Percentiles rank a stretch among this genome's conserved stretches.
phyloP scores from a whole-genome alignment of 1,140 invertebrate species.

The Centruroides sculpturatus region DNA sequence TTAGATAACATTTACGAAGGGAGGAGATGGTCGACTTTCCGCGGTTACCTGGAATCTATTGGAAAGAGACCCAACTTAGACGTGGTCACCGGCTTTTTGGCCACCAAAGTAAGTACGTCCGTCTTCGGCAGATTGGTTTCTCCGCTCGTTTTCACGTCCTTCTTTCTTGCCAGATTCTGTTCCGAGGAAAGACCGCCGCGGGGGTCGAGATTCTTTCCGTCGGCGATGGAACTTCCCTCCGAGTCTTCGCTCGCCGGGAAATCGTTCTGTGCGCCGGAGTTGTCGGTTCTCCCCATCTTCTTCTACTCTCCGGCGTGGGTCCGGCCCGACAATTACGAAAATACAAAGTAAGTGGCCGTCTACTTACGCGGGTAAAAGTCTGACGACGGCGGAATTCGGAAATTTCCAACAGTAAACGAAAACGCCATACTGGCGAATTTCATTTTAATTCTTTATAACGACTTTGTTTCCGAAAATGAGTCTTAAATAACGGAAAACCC shows the following conservation, averaged over 20 bases:
- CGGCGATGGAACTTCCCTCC: slow-evolving; percentile 45
- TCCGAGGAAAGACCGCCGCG: not conserved
- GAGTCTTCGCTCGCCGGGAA: slow-evolving; percentile 60
- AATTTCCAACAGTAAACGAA: slow-evolving; percentile 44
- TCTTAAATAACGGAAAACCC: too few species aligned
- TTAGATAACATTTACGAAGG: too few species aligned
- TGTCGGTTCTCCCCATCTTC: slow-evolving; percentile 72
- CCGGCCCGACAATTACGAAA: slow-evolving; percentile 55
- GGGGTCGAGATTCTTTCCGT: slow-evolving; percentile 58
- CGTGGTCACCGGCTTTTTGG: not conserved
- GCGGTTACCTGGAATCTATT: too few species aligned
- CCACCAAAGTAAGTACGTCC: not conserved
- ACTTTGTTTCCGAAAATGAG: too few species aligned
- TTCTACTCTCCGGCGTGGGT: slow-evolving; percentile 82
- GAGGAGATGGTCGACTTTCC: too few species aligned
- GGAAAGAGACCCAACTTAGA: not conserved
- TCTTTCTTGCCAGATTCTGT: not conserved
- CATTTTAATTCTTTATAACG: too few species aligned
- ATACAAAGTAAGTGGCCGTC: slow-evolving; percentile 39
- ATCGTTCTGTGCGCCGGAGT: slow-evolving; percentile 72
- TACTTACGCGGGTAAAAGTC: not conserved
- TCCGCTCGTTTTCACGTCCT: too few species aligned
- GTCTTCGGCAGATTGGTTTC: too few species aligned
- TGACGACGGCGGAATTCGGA: slow-evolving; percentile 30
- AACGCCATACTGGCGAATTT: not conserved